Evolutionary conservation across 1,140 invertebrate genomes (phyloP), one percentile per base, ranked within the genome.

Genomic region (Trichomalopsis sarcophagae): DNA sequence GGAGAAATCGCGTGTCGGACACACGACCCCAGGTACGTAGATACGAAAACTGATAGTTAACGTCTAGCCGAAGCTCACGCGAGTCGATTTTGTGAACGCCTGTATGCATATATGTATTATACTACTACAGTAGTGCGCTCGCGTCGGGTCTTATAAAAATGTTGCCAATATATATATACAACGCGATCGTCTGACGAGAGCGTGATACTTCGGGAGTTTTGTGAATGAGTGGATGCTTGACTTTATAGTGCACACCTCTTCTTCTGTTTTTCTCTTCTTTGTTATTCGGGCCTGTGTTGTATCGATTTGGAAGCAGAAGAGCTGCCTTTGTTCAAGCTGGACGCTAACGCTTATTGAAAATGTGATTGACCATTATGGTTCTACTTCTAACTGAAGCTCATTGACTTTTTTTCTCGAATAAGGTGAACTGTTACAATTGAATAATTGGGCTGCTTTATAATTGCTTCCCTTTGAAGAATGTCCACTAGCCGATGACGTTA

Each of bases 21-120:
- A 93, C 86, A 92, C 90, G 44, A 93, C 92, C 33, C 92, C 93
- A 92, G 93, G 93, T 93, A 93, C 90, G 91, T 92, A 88, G 44
- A 13, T 3, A 50, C 17, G 21, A 50, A 36, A 36, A 11, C 17
- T 77, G 40, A 73, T 73, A 73, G 69, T 62, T 62, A n/a, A 33
- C 68, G 11, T 71, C 68, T 33, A 33, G 68, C 27, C 68, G 68
- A 71, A 71, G 14, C 23, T 30, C 23, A 71, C 68, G 27, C 30
- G 68, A 71, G 27, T 10, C 27, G 68, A 71, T 10, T 30, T 71
- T 30, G 0, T 33, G 7, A 27, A 71, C 23, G 23, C 7, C 55
- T n/a, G 14, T 6, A 36, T 62, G 55, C 55, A 62, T 62, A 62
- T 62, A 62, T 62, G 55, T 62, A 62, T 62, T 62, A 62, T 5